phyloP scores from a whole-genome alignment of 2,113 vertebrate genomes.

The Zapus hudsonius region DNA sequence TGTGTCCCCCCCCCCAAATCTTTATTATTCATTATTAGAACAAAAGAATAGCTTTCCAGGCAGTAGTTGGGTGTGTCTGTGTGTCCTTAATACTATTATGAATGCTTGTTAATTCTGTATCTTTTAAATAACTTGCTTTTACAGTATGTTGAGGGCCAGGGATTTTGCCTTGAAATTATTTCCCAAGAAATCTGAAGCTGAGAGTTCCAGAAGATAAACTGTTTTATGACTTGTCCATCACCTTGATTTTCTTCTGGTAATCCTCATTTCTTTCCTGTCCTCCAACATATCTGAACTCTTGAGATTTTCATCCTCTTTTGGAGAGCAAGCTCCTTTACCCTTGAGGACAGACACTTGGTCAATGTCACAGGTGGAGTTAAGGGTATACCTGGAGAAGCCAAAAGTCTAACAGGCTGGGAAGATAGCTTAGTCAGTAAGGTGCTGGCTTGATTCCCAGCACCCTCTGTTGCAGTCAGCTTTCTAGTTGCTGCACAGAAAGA shows the following conservation, averaged over 20 bases:
- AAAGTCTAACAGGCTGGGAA: too few species aligned
- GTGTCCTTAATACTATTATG: background rate
- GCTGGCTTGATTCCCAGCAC: too few species aligned
- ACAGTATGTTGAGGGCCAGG: background rate
- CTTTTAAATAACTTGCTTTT: background rate
- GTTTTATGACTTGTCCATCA: background rate
- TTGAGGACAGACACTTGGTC: background rate
- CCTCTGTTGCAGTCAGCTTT: too few species aligned
- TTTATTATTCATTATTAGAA: background rate
- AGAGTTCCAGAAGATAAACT: background rate
- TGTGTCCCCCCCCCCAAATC: fast-evolving
- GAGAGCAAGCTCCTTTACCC: background rate
- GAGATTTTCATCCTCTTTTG: background rate
- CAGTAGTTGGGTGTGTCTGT: background rate
- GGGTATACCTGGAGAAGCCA: too few species aligned
- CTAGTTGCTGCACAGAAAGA: too few species aligned
- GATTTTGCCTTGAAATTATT: background rate
- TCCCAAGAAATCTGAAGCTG: background rate
- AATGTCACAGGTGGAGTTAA: background rate
- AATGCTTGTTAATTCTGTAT: background rate
- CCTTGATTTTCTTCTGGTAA: background rate
- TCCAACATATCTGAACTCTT: background rate
- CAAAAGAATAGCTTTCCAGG: background rate
- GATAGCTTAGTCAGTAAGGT: too few species aligned
- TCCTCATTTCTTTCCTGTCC: background rate